A percentile compares a stretch with the other conserved stretches of the same genome.
Evolutionary conservation across 2,888 invertebrate species (phyloP).

Genomic region (Pristionchus japonicus): DNA sequence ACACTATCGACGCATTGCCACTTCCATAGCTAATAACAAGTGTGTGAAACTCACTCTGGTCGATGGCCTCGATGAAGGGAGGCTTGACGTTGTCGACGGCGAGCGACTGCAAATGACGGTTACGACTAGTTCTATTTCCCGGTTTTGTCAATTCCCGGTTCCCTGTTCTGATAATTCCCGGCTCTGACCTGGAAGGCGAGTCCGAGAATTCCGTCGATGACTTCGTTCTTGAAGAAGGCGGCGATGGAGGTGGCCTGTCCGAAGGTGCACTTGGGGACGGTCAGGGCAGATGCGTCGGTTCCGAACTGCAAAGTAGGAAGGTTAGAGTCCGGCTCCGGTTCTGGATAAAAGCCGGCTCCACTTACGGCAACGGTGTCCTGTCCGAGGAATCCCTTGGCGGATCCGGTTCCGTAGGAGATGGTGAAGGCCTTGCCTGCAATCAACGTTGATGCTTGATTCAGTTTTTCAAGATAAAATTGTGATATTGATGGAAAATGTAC

Average conservation of each 20-base stretch:
- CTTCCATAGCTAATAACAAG: background rate
- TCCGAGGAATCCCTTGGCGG: slow-evolving; percentile 91
- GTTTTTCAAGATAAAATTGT: no score
- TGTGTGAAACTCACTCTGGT: slow-evolving; percentile 79
- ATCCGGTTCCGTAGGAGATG: slow-evolving; percentile 93
- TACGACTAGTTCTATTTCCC: background rate
- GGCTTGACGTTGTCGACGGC: slow-evolving; percentile 92
- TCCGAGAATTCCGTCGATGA: slow-evolving; percentile 67
- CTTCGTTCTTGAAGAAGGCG: slow-evolving; percentile 60
- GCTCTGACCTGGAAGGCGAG: slow-evolving; percentile 55
- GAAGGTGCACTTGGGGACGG: slow-evolving; percentile 64
- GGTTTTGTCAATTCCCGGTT: background rate
- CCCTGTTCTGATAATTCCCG: background rate
- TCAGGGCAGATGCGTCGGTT: slow-evolving; percentile 50
- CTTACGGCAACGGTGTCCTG: slow-evolving; percentile 86
- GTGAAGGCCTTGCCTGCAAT: slow-evolving; percentile 83
- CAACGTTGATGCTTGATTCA: no score
- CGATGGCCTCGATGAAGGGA: slow-evolving; percentile 91
- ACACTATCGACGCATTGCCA: background rate
- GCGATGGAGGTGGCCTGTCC: slow-evolving; percentile 57
- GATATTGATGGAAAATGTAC: no score
- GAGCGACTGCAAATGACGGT: slow-evolving; percentile 80
- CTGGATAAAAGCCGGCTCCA: background rate
- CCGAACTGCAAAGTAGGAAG: slow-evolving; percentile 54
- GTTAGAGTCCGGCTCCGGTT: background rate